Base-by-base conservation (phyloP, 2,888 invertebrate species). In the Dryocosmus kuriphilus region DNA sequence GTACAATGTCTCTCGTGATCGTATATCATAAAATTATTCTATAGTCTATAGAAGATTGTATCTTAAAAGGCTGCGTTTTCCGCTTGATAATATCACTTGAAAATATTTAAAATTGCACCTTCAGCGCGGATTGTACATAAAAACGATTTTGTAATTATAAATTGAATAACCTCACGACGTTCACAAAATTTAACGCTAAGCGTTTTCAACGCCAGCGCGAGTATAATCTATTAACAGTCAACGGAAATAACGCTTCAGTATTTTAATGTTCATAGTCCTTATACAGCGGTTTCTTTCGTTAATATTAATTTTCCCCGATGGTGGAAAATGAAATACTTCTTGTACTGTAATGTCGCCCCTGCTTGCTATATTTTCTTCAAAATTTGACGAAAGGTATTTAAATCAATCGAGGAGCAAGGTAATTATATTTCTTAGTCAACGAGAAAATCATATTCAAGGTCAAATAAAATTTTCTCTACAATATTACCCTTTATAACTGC, bases 11-110 rank as follows among this genome's bases (percentile, higher is more conserved):
- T 60, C 55, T 9, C 11, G 22, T 67, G 67, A 22, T 63, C 22
- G 24, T 46, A 51, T 71, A 30, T 51, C 19, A 19, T 19, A 30
- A 51, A 46, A 67, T 41, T 46, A 46, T 38, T 38, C 4, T 46
- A 71, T 51, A 71, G n/a, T 30, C 71, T 71, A 71, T 19, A 71
- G 30, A 51, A 51, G 30, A 71, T 51, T 46, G 27, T 71, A 11
- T 71, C 46, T 71, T 51, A 51, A 55, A 71, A 51, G 8, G 51
- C 30, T 51, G 30, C 51, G 27, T 71, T 19, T 51, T 30, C 32
- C 51, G 71, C 76, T 77, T 76, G 65, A 79, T 79, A 80, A 79
- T 80, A 82, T 82, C 82, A 82, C 80, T 80, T 74, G 60, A 65
- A 67, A 75, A 71, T 82, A 79, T 67, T 74, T 80, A 75, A 71